Percentiles rank a stretch among this genome's conserved stretches.
Conservation (phyloP, 2,888 invertebrate species). For the Myathropa florea region DNA sequence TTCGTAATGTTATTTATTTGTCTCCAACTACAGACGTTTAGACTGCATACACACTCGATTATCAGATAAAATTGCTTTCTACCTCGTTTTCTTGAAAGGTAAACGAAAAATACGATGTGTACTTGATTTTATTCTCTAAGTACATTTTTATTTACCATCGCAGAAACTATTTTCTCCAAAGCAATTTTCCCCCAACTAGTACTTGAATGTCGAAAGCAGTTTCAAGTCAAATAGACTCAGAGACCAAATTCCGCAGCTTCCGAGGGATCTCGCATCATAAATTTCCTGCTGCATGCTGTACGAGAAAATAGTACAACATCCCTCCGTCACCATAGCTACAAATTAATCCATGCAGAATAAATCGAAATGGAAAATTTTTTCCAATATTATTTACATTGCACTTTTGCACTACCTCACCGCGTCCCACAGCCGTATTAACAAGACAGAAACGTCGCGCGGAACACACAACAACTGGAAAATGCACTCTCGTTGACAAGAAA, state of each 20-base stretch:
- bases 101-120: not conserved
- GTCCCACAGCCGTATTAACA: not conserved
- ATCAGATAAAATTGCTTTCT: not conserved
- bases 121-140: not conserved
- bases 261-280: conserved; percentile 42
- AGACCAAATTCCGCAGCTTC: conserved; percentile 52
- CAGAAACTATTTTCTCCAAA: conserved; percentile 58
- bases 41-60: not conserved
- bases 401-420: conserved; percentile 45
- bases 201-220: not conserved
- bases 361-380: conserved; percentile 70
- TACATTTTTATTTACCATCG: conserved; percentile 54
- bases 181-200: conserved; percentile 53
- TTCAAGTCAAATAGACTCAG: conserved; percentile 59
- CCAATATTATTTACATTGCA: conserved; percentile 70
- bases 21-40: not conserved
- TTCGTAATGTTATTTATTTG: not conserved
- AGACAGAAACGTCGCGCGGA: not conserved
- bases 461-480: conserved; percentile 42
- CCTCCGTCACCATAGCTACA: conserved; percentile 26
- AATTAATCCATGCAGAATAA: conserved; percentile 69
- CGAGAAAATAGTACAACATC: not conserved
- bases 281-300: conserved; percentile 38
- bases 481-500: conserved; percentile 67
- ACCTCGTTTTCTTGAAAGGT: no score